These are phyloP conservation scores for Drepana falcataria DNA, from an alignment of 2,888 invertebrate genomes.

Conservation along the genomic window DNA sequence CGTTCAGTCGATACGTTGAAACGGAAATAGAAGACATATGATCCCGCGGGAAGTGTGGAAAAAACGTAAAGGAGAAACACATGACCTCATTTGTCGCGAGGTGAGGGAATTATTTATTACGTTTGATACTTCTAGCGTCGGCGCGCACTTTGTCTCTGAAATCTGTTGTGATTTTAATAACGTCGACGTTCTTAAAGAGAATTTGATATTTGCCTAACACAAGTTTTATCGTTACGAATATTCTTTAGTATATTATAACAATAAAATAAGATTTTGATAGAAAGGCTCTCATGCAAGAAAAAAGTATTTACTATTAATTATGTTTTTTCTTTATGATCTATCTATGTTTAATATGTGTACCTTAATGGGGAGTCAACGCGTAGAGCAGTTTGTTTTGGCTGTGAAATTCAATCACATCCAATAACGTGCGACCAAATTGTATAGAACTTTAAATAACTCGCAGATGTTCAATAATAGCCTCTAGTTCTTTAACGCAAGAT, in stretches of 20 bases:
- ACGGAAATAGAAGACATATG: conserved; percentile 78
- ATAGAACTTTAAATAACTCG: not conserved
- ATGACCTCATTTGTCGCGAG: conserved; percentile 77
- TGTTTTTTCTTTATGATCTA: too few relatives aligned
- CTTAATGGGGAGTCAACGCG: conserved; percentile 23
- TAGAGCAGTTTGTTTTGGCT: conserved; percentile 35
- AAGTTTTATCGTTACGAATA: too few relatives aligned
- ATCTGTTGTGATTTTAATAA: conserved; percentile 57
- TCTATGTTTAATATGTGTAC: conserved; percentile 18
- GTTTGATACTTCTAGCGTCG: conserved; percentile 67
- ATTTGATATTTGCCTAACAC: conserved; percentile 27
- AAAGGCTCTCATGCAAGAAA: too few relatives aligned
- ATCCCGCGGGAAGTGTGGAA: conserved; percentile 74
- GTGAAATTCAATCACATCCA: conserved; percentile 52
- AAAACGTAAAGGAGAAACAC: conserved; percentile 76
- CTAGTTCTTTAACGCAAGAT: conserved; percentile 3
- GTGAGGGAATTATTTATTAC: conserved; percentile 74
- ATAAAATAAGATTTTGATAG: too few relatives aligned
- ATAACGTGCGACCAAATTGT: conserved; percentile 19
- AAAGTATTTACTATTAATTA: too few relatives aligned
- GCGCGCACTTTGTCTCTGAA: conserved; percentile 55
- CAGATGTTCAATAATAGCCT: not conserved
- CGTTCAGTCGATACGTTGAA: conserved; percentile 67
- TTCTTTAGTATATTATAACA: too few relatives aligned
- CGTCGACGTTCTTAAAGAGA: conserved; percentile 36